Evolutionary conservation across 2,888 invertebrate species (phyloP).

Genomic region (Noctua pronuba): DNA sequence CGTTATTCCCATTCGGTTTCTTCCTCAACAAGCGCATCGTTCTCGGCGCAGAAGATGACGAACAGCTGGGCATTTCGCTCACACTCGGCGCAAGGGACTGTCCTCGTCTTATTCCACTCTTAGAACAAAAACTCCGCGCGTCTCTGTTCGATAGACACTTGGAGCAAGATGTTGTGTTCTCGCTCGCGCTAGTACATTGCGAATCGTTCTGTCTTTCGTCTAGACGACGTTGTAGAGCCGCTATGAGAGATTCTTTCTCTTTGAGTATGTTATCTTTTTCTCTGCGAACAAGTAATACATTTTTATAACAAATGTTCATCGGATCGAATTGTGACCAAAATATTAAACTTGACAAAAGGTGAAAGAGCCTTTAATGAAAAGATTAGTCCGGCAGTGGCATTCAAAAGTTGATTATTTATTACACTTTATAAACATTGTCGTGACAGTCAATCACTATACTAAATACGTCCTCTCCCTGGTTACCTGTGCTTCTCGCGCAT

Average conservation of each 20-base stretch:
- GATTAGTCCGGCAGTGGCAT: neutral
- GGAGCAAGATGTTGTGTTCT: slow-evolving; percentile 66
- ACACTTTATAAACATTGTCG: neutral
- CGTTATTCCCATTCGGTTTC: slow-evolving; percentile 67
- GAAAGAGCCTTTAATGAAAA: neutral
- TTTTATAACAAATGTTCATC: neutral
- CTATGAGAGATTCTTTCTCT: slow-evolving; percentile 74
- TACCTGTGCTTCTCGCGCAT: slow-evolving; percentile 70
- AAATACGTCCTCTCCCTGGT: neutral
- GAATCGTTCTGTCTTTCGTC: slow-evolving; percentile 48
- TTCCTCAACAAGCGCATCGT: slow-evolving; percentile 68
- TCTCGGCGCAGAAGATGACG: slow-evolving; percentile 74
- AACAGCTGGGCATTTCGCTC: slow-evolving; percentile 74
- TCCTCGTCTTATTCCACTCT: slow-evolving; percentile 51
- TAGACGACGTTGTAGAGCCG: slow-evolving; percentile 67
- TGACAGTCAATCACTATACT: neutral
- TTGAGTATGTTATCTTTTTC: slow-evolving; percentile 77
- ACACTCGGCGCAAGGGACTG: slow-evolving; percentile 54
- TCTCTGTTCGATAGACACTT: slow-evolving; percentile 58
- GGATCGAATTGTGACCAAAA: neutral
- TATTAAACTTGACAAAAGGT: neutral
- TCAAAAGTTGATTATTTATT: neutral
- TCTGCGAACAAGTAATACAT: slow-evolving; percentile 66
- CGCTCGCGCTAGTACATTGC: slow-evolving; percentile 52
- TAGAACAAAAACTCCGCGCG: slow-evolving; percentile 59